Base-by-base conservation (phyloP, 2,797 vertebrate genomes). In the Scomberomorus guttatus region DNA sequence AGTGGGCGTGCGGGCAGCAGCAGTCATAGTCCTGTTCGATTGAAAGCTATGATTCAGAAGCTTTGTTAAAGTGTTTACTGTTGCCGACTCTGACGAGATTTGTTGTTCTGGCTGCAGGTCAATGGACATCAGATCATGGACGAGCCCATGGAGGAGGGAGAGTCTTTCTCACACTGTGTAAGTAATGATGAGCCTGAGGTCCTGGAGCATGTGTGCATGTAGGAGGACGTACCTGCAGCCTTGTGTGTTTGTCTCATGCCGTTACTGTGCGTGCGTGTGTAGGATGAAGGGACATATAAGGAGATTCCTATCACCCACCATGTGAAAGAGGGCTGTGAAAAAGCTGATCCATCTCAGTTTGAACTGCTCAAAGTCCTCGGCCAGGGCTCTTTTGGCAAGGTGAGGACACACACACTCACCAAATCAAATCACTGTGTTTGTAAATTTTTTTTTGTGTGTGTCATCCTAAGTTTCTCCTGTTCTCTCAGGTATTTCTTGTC, bases 361-460 rank as follows among this genome's bases (percentile, higher is more conserved):
- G 98, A 99, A 81, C 95, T 99, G 61, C 97, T 99, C 76, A 99
- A 99, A 87, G 98, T 99, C 89, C 96, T 99, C 84, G 98, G 98
- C 88, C 98, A 99, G 93, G 98, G 98, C 89, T 99, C 98, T 2
- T 99, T 99, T 83, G 98, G 98, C 92, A 99, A 99, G 96, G 98
- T 99, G 95, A 96, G 94, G 27, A 46, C 50, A 29, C 18, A n/a
- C 5, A n/a, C 54, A n/a, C 29, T 56, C 14, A 29, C 12, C 24
- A 7, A 27, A 44, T n/a, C 3, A 39, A 10, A 51, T 12, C 7
- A 14, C 29, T 25, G 6, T 61, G 6, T 61, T 1, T 48, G 44
- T 6, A 32, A 32, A 27, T 48, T 20, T 20, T 48, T 48, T 20
- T 50, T 20, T 50, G 20, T 48, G 39, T 66, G 13, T 42, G 5